These are phyloP conservation scores for Eurytoma californica DNA, from an alignment of 2,888 invertebrate genomes.

Conservation along the genomic window DNA sequence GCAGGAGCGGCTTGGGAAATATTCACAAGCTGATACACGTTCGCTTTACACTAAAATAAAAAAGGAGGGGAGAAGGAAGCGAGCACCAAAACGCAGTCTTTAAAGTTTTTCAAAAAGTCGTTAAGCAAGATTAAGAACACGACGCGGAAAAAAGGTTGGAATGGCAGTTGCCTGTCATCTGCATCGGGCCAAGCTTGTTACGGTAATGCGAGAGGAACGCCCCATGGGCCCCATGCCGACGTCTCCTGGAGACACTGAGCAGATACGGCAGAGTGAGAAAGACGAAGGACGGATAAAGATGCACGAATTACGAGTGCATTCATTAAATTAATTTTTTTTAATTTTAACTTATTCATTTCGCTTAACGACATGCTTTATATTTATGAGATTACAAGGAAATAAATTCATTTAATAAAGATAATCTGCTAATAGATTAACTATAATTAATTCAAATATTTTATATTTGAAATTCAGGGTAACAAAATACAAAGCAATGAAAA, in stretches of 20 bases:
- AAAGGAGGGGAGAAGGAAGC: background rate
- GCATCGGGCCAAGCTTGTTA: conserved; percentile 37
- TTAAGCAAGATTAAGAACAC: conserved; percentile 57
- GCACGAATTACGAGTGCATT: background rate
- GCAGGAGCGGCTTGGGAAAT: background rate
- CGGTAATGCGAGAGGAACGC: conserved; percentile 44
- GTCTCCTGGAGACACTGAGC: conserved; percentile 11
- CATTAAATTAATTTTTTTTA: background rate
- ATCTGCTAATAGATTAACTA: too few relatives aligned
- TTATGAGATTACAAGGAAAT: too few relatives aligned
- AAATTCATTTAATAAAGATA: too few relatives aligned
- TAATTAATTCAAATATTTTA: too few relatives aligned
- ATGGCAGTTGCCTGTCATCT: conserved; percentile 35
- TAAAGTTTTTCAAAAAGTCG: conserved; percentile 50
- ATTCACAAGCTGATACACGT: conserved; percentile 43
- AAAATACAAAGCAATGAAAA: too few relatives aligned
- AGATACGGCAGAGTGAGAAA: conserved; percentile 13
- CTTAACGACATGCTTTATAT: too few relatives aligned
- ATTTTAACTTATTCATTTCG: too few relatives aligned
- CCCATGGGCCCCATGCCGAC: conserved; percentile 21
- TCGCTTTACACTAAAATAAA: conserved; percentile 18
- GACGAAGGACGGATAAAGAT: conserved; percentile 17
- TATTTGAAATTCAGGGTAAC: too few relatives aligned
- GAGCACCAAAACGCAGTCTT: background rate
- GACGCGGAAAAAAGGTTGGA: conserved; percentile 30